phyloP scores from a whole-genome alignment of 2,888 invertebrate species.

The Hylaea fasciaria region DNA sequence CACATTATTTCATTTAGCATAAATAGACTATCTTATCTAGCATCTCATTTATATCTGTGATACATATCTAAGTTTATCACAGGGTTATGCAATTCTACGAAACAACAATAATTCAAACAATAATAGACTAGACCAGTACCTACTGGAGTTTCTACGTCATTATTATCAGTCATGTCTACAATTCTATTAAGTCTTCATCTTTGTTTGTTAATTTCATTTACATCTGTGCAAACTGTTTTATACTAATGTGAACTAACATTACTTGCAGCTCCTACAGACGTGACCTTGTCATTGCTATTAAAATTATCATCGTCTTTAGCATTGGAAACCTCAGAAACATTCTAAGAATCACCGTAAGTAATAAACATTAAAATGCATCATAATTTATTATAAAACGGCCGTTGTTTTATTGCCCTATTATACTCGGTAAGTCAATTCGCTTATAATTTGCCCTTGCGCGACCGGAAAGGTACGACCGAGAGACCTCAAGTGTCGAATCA shows the following conservation, averaged over 20 bases:
- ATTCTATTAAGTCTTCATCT: not conserved
- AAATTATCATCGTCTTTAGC: not conserved
- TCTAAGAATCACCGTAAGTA: conserved; percentile 13
- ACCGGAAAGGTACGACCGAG: conserved; percentile 47
- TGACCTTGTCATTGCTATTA: not conserved
- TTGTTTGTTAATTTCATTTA: not conserved
- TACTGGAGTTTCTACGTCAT: conserved; percentile 1
- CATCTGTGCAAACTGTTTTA: no score
- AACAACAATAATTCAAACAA: not conserved
- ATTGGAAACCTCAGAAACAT: not conserved
- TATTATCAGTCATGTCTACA: not conserved
- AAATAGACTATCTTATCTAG: conserved; percentile 17
- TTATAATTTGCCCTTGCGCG: conserved; percentile 48
- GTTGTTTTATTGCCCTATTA: conserved; percentile 30
- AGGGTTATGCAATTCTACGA: conserved; percentile 16
- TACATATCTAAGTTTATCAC: conserved; percentile 8
- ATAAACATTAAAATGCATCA: conserved; percentile 17
- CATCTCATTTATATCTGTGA: conserved; percentile 9
- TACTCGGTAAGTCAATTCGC: conserved; percentile 22
- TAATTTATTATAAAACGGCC: conserved; percentile 24
- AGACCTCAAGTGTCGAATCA: conserved; percentile 53
- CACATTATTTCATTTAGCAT: conserved; percentile 10
- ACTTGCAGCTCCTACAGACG: no score
- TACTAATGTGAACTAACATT: no score
- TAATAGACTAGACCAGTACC: conserved; percentile 1